phyloP scores from a whole-genome alignment of 2,888 invertebrate genomes.

The Drosophila cracens region DNA sequence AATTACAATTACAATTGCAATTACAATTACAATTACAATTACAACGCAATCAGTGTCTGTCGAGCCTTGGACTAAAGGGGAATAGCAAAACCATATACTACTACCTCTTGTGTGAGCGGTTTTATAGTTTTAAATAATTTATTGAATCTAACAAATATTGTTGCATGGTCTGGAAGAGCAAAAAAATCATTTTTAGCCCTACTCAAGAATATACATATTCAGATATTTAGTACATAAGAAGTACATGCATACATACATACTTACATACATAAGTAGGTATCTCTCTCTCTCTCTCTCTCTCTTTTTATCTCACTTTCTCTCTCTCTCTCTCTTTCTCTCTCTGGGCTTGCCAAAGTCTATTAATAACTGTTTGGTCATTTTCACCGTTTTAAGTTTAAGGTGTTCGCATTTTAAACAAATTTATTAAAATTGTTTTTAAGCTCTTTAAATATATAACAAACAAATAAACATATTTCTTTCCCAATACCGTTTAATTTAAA shows the following conservation, averaged over 20 bases:
- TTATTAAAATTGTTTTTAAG: constrained; percentile 21
- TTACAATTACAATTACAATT: neutral
- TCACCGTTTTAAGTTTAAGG: constrained; percentile 10
- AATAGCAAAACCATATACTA: constrained; percentile 34
- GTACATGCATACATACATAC: constrained; percentile 8
- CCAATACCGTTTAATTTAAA: constrained; percentile 11
- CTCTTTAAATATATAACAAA: neutral
- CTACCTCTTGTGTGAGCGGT: constrained; percentile 57
- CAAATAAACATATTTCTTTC: constrained; percentile 19
- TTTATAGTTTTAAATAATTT: constrained; percentile 54
- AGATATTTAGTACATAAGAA: constrained; percentile 28
- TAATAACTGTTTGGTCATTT: constrained; percentile 26
- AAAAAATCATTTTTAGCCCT: constrained; percentile 24
- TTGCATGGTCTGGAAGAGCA: constrained; percentile 20
- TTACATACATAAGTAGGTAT: constrained; percentile 1
- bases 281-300: constrained; percentile 11
- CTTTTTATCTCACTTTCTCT: constrained; percentile 15
- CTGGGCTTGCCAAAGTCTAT: constrained; percentile 22
- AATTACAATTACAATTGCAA: neutral
- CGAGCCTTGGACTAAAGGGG: constrained; percentile 17
- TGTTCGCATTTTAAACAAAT: constrained; percentile 21
- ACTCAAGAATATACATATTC: constrained; percentile 28
- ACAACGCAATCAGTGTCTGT: constrained; percentile 34
- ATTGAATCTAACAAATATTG: constrained; percentile 36
- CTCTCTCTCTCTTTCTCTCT: neutral